Conservation (phyloP, 1,140 invertebrate genomes). For the Araneus ventricosus region DNA sequence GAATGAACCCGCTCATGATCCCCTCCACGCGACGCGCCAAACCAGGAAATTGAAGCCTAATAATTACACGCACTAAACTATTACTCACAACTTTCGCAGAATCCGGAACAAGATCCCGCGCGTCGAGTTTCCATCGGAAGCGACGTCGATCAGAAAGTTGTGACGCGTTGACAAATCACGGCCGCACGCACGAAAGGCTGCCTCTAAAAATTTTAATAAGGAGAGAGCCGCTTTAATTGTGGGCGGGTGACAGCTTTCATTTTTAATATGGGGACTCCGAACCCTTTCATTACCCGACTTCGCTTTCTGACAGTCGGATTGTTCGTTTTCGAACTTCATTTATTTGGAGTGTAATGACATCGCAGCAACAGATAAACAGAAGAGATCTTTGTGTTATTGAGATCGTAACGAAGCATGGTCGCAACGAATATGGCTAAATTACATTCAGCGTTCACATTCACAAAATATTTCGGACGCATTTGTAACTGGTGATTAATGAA, state of each 20-base stretch:
- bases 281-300: background rate
- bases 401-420: too few species aligned
- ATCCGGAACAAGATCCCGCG: background rate
- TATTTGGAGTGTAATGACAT: background rate
- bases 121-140: background rate
- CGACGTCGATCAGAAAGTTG: background rate
- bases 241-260: background rate
- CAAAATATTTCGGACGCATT: too few species aligned
- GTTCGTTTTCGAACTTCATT: background rate
- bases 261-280: background rate
- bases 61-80: background rate
- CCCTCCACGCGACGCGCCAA: background rate
- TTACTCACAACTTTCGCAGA: background rate
- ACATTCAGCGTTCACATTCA: too few species aligned
- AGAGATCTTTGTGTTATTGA: too few species aligned
- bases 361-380: too few species aligned
- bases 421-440: too few species aligned
- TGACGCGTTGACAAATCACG: background rate
- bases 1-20: constrained; percentile 6
- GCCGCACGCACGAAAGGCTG: background rate
- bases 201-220: background rate
- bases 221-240: background rate
- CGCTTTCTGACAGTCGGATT: background rate
- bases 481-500: too few species aligned
- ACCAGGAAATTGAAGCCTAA: background rate